A percentile compares a stretch with the other conserved stretches of the same genome.
phyloP scores from a whole-genome alignment of 2,888 invertebrate genomes.

The Hirtodrosophila confusa region DNA sequence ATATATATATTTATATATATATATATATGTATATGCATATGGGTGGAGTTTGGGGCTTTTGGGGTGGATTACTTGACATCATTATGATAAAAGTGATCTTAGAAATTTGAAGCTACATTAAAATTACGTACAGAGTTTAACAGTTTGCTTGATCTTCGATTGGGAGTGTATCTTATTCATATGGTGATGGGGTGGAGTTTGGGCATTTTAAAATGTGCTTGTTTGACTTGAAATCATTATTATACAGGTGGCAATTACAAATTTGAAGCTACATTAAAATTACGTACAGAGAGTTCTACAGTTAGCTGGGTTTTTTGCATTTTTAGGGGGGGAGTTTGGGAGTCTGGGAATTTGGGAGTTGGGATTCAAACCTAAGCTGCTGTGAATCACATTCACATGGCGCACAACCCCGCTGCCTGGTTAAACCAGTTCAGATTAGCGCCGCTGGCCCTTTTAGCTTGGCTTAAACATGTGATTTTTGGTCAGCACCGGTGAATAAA shows the following conservation, averaged over 20 bases:
- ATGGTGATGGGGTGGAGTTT: too few relatives aligned
- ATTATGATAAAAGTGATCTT: background rate
- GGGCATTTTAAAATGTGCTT: background rate
- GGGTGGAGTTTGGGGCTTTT: too few relatives aligned
- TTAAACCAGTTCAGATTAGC: constrained; percentile 23
- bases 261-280: constrained; percentile 44
- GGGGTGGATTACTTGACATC: too few relatives aligned
- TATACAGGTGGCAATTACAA: constrained; percentile 27
- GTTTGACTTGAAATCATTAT: constrained; percentile 24
- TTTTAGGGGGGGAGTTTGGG: background rate
- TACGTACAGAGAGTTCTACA: constrained; percentile 32
- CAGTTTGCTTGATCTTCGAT: background rate
- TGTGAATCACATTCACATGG: constrained; percentile 2
- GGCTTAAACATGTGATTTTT: background rate
- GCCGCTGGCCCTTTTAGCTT: too few relatives aligned
- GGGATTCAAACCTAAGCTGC: too few relatives aligned
- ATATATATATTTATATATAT: too few relatives aligned
- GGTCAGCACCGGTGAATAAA: constrained; percentile 51
- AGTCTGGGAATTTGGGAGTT: too few relatives aligned
- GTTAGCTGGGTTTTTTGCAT: background rate
- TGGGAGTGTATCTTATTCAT: too few relatives aligned
- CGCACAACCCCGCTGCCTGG: constrained; percentile 9
- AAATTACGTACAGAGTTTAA: background rate
- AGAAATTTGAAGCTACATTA: constrained; percentile 4
- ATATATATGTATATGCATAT: too few relatives aligned